These are phyloP conservation scores for Psephotus haematonotus DNA, from an alignment of 2,113 vertebrate species.

Conservation along the genomic window DNA sequence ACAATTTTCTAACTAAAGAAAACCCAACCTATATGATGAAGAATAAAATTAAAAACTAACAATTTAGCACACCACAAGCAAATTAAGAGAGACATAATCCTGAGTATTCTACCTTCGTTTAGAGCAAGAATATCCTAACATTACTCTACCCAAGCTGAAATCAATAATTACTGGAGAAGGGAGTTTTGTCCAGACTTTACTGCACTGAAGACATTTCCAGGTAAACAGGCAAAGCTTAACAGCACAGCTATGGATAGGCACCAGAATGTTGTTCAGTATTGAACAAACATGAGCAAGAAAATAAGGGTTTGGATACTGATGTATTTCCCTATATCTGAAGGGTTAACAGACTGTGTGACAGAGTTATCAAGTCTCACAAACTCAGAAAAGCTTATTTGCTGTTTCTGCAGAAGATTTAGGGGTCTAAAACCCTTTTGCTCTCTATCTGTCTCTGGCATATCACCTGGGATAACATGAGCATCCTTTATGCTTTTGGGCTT, in stretches of 20 bases:
- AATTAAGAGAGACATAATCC: not conserved
- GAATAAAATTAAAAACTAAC: not conserved
- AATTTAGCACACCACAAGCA: not conserved
- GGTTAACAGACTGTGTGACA: not conserved
- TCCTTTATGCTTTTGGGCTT: not conserved
- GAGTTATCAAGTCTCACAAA: not conserved
- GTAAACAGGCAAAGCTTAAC: not conserved
- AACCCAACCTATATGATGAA: not conserved
- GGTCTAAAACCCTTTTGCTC: not conserved
- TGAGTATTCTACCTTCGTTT: not conserved
- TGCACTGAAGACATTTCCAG: not conserved
- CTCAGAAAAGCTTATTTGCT: not conserved
- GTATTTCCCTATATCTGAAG: not conserved
- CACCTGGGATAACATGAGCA: not conserved
- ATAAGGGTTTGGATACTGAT: not conserved
- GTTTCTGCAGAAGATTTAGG: not conserved
- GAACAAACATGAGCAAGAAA: not conserved
- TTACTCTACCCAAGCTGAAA: not conserved
- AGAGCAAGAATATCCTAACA: not conserved
- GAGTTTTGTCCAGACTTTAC: not conserved
- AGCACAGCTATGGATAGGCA: not conserved
- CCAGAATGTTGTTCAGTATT: not conserved
- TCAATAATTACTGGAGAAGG: not conserved
- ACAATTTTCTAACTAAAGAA: not conserved
- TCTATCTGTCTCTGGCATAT: not conserved